Conservation (phyloP, 2,888 invertebrate genomes). For the Chironomus tentans region DNA sequence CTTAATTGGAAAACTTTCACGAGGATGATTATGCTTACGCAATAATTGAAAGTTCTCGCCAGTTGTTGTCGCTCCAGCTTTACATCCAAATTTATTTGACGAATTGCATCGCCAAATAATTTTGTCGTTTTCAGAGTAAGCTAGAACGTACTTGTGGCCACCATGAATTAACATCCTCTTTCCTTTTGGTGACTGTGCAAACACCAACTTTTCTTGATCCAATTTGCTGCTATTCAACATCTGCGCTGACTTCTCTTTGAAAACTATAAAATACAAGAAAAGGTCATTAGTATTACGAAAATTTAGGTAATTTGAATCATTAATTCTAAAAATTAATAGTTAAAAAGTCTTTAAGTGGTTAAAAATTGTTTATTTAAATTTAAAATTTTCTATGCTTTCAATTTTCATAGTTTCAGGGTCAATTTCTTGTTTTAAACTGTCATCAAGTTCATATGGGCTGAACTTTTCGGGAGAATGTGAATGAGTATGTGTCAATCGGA, state of each 20-base stretch:
- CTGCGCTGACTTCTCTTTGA: not conserved
- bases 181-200: constrained; percentile 41
- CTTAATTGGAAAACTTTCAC: not conserved
- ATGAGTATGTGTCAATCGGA: constrained; percentile 15
- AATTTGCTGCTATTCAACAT: not conserved
- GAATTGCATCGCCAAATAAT: constrained; percentile 4
- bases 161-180: constrained; percentile 41
- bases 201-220: constrained; percentile 28
- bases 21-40: constrained; percentile 14
- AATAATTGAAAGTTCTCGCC: not conserved
- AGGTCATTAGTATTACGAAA: not conserved
- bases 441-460: not conserved
- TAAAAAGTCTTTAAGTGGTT: not conserved
- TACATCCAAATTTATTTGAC: not conserved
- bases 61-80: not conserved
- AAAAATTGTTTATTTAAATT: too few species aligned
- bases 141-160: constrained; percentile 39
- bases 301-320: not conserved
- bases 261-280: not conserved
- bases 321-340: not conserved
- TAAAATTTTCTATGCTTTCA: too few species aligned
- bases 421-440: not conserved
- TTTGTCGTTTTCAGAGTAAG: not conserved
- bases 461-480: constrained; percentile 6
- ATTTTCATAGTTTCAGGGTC: not conserved